These are phyloP conservation scores for Lithobates pipiens DNA, from an alignment of 2,797 vertebrate species.

Conservation along the genomic window DNA sequence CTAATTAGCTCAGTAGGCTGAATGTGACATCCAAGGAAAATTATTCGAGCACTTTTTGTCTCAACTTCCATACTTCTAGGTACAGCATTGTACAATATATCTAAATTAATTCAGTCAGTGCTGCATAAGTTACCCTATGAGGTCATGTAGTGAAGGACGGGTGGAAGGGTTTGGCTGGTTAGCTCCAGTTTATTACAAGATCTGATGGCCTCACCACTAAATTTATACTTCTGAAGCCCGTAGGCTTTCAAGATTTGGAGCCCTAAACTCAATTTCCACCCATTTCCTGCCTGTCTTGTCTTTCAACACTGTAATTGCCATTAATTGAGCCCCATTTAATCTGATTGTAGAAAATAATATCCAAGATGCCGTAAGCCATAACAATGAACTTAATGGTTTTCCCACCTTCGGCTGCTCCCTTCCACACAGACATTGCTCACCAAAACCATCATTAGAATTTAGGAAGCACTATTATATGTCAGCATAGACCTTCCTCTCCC, in stretches of 20 bases:
- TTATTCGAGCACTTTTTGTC: background rate
- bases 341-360: background rate
- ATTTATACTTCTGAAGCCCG: background rate
- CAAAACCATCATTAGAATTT: background rate
- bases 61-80: background rate
- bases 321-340: background rate
- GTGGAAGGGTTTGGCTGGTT: background rate
- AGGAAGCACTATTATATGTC: background rate
- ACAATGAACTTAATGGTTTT: background rate
- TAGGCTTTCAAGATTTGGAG: background rate
- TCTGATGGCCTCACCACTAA: background rate
- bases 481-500: too few relatives aligned
- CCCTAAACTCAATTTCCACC: background rate
- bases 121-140: background rate
- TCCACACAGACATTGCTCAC: background rate
- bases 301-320: background rate
- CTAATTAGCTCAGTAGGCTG: conserved; percentile 18
- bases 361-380: background rate
- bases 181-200: background rate
- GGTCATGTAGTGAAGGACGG: background rate
- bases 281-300: too few relatives aligned
- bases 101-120: background rate
- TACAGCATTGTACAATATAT: background rate
- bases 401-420: too few relatives aligned
- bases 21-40: background rate